Percentiles rank a stretch among this genome's conserved stretches.
Evolutionary conservation across 2,797 vertebrate species (phyloP).

Genomic region (Gymnoscopelus microlampas): DNA sequence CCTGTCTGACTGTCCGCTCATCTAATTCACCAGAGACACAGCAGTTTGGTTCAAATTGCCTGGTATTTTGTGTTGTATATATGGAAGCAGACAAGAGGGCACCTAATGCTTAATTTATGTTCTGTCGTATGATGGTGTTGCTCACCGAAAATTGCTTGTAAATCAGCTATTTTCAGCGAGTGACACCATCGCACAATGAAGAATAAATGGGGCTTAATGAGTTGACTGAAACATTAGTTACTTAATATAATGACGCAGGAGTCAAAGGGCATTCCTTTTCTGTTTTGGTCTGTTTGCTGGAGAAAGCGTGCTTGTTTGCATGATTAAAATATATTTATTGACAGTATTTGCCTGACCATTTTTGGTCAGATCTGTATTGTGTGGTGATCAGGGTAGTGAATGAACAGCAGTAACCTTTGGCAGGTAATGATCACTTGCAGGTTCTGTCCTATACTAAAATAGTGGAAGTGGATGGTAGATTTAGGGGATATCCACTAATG

Average conservation of each 20-base stretch:
- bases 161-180: no score
- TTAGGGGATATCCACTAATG: not conserved
- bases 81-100: constrained; percentile 19
- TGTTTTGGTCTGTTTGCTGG: not conserved
- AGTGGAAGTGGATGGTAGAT: constrained; percentile 3
- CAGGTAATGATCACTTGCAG: no score
- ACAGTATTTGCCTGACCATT: not conserved
- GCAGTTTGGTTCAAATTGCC: not conserved
- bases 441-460: not conserved
- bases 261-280: not conserved
- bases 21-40: constrained; percentile 37
- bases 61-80: constrained; percentile 5
- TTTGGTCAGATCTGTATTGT: not conserved
- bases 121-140: no score
- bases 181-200: no score
- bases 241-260: constrained; percentile 6
- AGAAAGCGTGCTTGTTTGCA: constrained; percentile 1
- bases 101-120: not conserved
- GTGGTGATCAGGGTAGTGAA: not conserved
- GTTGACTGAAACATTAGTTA: constrained; percentile 5
- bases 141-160: no score
- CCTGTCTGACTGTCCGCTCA: not conserved
- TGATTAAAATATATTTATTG: not conserved
- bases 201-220: no score
- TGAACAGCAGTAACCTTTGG: no score